Evolutionary conservation across 2,113 vertebrate genomes (phyloP).

Genomic region (Struthio camelus): DNA sequence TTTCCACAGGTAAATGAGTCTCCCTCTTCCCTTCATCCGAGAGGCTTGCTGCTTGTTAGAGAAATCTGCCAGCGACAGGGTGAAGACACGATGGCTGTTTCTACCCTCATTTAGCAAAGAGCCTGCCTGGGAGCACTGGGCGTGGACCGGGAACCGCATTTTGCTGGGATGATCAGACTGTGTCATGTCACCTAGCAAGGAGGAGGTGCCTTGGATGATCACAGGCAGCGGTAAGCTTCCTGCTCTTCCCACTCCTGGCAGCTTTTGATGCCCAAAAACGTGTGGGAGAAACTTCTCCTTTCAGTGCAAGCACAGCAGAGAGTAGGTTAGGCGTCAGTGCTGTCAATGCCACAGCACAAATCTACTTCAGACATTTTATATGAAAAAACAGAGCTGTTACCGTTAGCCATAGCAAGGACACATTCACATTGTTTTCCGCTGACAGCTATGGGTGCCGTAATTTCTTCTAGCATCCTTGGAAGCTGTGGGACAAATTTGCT

Average conservation of each 20-base stretch:
- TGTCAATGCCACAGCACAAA: not conserved
- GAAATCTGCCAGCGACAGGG: not conserved
- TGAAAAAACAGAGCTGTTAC: not conserved
- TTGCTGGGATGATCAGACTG: not conserved
- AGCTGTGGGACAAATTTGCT: not conserved
- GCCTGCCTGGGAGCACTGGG: rapidly evolving
- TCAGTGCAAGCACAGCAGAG: not conserved
- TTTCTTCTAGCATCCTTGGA: not conserved
- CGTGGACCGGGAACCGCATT: too few relatives aligned
- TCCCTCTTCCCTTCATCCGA: not conserved
- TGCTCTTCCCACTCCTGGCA: not conserved
- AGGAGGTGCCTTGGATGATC: not conserved
- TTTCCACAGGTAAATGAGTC: not conserved
- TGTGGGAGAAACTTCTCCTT: not conserved
- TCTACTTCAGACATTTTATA: not conserved
- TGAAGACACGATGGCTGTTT: not conserved
- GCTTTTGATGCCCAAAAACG: not conserved
- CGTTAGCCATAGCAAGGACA: not conserved
- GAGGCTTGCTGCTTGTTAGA: not conserved
- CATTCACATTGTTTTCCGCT: not conserved
- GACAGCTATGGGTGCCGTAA: not conserved
- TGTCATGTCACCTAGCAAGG: not conserved
- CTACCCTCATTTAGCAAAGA: rapidly evolving
- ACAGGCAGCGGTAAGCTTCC: not conserved
- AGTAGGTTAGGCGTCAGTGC: not conserved